Base-by-base conservation (phyloP, 2,113 vertebrate species). In the Pterophyllum scalare region DNA sequence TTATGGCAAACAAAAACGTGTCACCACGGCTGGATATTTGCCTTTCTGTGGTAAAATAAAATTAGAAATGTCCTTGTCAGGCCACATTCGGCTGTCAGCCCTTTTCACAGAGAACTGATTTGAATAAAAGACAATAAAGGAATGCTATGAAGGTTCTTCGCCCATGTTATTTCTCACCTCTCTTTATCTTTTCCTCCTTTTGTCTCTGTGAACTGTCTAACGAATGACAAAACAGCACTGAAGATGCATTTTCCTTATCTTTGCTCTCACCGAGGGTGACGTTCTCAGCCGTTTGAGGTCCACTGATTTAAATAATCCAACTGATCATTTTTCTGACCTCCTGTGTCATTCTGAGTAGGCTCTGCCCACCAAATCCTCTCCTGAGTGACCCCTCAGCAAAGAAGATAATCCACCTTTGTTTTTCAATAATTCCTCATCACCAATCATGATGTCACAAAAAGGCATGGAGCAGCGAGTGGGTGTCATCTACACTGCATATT, bases 1-100 rank as follows among this genome's bases (percentile, higher is more conserved):
- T 79, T 75, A 59, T 59, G 52, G 49, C 31, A 78, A 80, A 90
- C 77, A 78, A 22, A 58, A 78, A 35, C 65, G 75, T 13, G 75
- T 83, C 79, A 78, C 85, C 61, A 17, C 4, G 19, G 86, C 81
- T 38, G 64, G 2, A 60, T 83, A 78, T 88, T 58, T 83, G 22
- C 70, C 56, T 83, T 79, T 79, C 76, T 28, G 78, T 46, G 58
- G 28, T 52, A 13, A 77, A 83, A 88, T 81, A 59, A 64, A 82
- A 93, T 91, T 74, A 88, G 87, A 88, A 84, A 57, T 80, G 74
- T 78, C 85, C 77, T 80, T 90, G 61, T 92, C 83, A 80, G n/a
- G 28, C 46, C 11, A 24, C 17, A 31, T 56, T 58, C 86, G 11
- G 57, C 59, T 74, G 81, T 86, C 75, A 81, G 24, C 40, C 12